Evolutionary conservation across 2,888 invertebrate genomes (phyloP), one percentile per base, ranked within the genome.

Genomic region (Netelia inedita): DNA sequence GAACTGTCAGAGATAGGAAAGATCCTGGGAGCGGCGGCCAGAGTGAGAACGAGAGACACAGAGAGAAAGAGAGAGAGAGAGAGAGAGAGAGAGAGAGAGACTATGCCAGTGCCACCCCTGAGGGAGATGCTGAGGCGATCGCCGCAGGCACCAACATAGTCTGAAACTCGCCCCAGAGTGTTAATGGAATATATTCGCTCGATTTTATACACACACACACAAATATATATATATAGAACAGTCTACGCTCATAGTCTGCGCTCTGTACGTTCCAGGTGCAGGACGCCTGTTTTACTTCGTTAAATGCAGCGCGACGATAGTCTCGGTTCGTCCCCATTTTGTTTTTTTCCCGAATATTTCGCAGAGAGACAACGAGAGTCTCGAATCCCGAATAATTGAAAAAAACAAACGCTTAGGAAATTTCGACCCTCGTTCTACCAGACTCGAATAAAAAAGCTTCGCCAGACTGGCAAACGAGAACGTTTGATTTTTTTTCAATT

Each of bases 131-230:
- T 11, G 50, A 53, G 69, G 21, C 23, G 63, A 81, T 16, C 41
- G 65, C 82, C 79, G 72, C 75, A 59, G 82, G 82, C 66, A 21
- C 75, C 59, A 71, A 73, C 63, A 76, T 76, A 79, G 68, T 71
- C 75, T 74, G 53, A 79, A 81, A 85, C 85, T 85, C 82, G 61
- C 69, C 65, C 73, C 81, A 57, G 35, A 76, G 79, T 82, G 82
- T 85, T 82, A 82, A 82, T 82, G 85, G 82, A 85, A 85, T 85
- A 82, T 79, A 85, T 85, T 79, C 55, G 74, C 66, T 72, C 68
- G 65, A 66, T 71, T 65, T 65, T 82, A 82, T 75, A 79, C 72
- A 72, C 59, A 55, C 69, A 71, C 28, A 65, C 16, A 65, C 35
- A 8, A 46, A 9, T 35, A 9, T 19, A 66, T n/a, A 53, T 16